These are phyloP conservation scores for Pomatorhinus ruficollis DNA, from an alignment of 2,113 vertebrate species.

Conservation along the genomic window DNA sequence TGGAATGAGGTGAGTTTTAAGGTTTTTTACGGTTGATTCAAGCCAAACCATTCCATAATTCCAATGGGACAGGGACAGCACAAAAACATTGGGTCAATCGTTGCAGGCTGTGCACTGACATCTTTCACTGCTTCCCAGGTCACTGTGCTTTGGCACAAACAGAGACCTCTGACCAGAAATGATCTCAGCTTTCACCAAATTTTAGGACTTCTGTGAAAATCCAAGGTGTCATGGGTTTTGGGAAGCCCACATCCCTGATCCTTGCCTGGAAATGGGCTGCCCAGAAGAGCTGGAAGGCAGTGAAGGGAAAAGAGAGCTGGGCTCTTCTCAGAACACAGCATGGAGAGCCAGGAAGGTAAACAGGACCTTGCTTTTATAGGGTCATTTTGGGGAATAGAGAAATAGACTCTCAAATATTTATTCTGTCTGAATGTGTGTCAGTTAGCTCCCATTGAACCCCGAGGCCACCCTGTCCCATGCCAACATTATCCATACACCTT, in stretches of 20 bases:
- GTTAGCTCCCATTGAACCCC: background rate
- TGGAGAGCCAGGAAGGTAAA: background rate
- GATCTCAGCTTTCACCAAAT: background rate
- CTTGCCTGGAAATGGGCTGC: constrained; percentile 21
- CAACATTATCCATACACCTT: background rate
- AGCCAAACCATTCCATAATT: background rate
- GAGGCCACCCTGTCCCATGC: constrained; percentile 7
- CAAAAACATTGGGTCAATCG: rapidly evolving
- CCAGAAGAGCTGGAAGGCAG: background rate
- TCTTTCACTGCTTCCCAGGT: background rate
- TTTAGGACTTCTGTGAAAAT: background rate
- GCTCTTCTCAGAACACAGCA: constrained; percentile 5
- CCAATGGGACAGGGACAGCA: background rate
- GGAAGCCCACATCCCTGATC: background rate
- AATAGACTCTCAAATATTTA: constrained; percentile 62
- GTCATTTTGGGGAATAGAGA: constrained; percentile 38
- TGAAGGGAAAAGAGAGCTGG: background rate
- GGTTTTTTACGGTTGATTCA: background rate
- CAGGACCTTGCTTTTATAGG: constrained; percentile 49
- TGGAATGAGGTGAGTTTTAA: background rate
- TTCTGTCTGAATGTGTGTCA: background rate
- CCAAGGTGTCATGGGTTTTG: background rate
- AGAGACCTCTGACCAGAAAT: background rate
- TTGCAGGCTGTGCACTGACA: background rate
- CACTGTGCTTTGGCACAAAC: background rate